Evolutionary conservation across 2,888 invertebrate species (phyloP).

Genomic region (Dinocampus coccinellae): DNA sequence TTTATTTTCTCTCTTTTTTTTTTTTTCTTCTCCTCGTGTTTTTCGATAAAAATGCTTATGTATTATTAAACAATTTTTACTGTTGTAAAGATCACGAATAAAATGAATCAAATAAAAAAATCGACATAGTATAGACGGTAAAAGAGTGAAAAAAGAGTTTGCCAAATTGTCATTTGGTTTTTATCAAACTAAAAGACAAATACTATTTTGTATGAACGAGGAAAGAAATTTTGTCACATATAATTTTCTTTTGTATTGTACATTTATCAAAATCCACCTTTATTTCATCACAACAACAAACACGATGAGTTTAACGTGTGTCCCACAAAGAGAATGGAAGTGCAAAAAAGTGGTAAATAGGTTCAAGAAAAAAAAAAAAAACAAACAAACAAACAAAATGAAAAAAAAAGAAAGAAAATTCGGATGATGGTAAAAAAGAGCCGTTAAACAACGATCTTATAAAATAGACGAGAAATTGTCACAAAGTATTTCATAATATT

Average conservation of each 20-base stretch:
- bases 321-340: background rate
- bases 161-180: background rate
- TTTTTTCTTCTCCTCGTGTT: too few species aligned
- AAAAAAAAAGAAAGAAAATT: background rate
- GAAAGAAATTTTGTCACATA: background rate
- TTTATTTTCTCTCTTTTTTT: too few species aligned
- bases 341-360: background rate
- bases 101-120: background rate
- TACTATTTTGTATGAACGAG: background rate
- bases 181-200: constrained; percentile 25
- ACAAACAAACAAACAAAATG: background rate
- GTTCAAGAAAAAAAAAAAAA: background rate
- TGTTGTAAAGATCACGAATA: background rate
- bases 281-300: constrained; percentile 23
- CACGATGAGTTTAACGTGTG: constrained; percentile 19
- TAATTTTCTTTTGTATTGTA: constrained; percentile 27
- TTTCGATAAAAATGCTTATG: background rate
- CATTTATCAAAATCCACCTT: constrained; percentile 33
- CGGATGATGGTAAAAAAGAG: constrained; percentile 14
- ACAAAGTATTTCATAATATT: constrained; percentile 59
- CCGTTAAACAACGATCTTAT: constrained; percentile 29
- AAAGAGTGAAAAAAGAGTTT: background rate
- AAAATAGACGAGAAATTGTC: constrained; percentile 50
- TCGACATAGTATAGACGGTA: background rate
- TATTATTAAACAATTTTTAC: background rate